Evolutionary conservation across 2,888 invertebrate species (phyloP), one percentile per base, ranked within the genome.

Genomic region (Mesoligia furuncula): DNA sequence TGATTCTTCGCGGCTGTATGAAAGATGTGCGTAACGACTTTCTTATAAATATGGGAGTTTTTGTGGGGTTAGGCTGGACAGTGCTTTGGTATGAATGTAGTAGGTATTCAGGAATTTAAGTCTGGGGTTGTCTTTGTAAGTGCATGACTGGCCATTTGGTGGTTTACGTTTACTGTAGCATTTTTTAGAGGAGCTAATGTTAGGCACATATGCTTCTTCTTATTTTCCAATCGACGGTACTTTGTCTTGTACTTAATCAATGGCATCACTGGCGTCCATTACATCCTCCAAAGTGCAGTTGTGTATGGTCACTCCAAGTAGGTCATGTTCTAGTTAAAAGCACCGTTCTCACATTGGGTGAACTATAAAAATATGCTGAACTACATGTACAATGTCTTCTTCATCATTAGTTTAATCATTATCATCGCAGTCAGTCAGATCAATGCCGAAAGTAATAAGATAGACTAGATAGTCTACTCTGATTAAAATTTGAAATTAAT

Each of bases 21-120:
- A 64, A 77, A 72, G 69, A 79, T 77, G 73, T 24, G 48, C 51
- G 73, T 80, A 82, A 88, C 81, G 73, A 84, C 77, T 85, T 85
- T 83, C 85, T 77, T 81, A 85, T 81, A 59, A 59, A 64, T 62
- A 71, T 48, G 45, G 17, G 13, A 1, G 17, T 66, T 62, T 74
- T 73, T 64, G 65, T 70, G 54, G 71, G 84, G 75, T 75, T 64
- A 42, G 42, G 36, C 57, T 48, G 72, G 76, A n/a, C 76, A 45
- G 39, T 48, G 6, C 20, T 67, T 51, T 36, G 54, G 42, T 70
- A 66, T 48, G 69, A 31, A 75, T 70, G 27, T 39, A 17, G 45
- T 57, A n/a, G 54, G n/a, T 73, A 11, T 72, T 54, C 9, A 5
- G 27, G 36, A 64, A 48, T 31, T 27, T 42, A 51, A 59, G 77